Base-by-base conservation (phyloP, 2,113 vertebrate species). In the Clarias gariepinus region DNA sequence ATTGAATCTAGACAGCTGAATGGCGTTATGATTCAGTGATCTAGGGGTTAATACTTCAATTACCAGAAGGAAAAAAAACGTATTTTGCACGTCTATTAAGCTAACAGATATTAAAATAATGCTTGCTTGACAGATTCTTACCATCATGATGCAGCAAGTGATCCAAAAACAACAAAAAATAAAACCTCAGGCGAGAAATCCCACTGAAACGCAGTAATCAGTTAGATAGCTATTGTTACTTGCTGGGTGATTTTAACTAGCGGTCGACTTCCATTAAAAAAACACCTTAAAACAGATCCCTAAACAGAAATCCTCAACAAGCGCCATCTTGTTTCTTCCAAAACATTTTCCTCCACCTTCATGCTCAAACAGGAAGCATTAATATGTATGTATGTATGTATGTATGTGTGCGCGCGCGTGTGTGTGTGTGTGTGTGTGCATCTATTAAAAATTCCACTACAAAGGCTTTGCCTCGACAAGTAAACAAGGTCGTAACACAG, bases 401-500 rank as follows among this genome's bases (percentile, higher is more conserved):
- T 47, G 9, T 23, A 0, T 69, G 60, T 66, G 23, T 63, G 5
- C 18, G n/a, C 33, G 33, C 3, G 33, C 3, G 33, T 36, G 33
- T 73, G 9, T 73, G 4, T 21, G 10, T 11, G 10, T 47, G 9
- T 23, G 0, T 69, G 60, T 66, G 23, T 63, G 5, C 18, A 6
- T 33, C 81, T 74, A 19, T 61, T 63, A 63, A 63, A 25, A 69
- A 69, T 82, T 73, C 33, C 28, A 30, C 61, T 30, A 21, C 28
- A 58, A 63, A 80, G 47, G 25, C 57, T 21, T 66, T 58, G 33
- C 55, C 53, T 81, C 77, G 83, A 74, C 87, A 85, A 88, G 87
- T 89, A 90, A 91, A 90, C 88, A 94, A 93, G 94, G 92, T 94
- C 92, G 91, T 58, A 55, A 52, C 93, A 92, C 91, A 2, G 93